Conservation (phyloP, 2,113 vertebrate species). For the Coptodon bakossiorum region DNA sequence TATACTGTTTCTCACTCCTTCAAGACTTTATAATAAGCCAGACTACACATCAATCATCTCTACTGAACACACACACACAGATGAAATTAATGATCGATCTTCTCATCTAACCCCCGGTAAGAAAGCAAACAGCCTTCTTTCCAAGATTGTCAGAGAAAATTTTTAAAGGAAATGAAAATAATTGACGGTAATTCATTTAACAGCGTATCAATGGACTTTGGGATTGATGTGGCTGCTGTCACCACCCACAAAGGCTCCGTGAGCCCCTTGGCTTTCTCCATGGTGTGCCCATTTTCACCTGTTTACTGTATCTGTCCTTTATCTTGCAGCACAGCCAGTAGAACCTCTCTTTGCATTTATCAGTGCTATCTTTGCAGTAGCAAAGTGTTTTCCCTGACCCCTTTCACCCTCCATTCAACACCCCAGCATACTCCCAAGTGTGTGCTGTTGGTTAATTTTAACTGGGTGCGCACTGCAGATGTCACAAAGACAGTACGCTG, state of each 20-base stretch:
- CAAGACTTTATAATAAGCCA: not conserved
- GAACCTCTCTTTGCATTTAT: not conserved
- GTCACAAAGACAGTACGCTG: not conserved
- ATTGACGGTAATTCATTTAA: conserved; percentile 18
- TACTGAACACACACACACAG: not conserved
- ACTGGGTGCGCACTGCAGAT: not conserved
- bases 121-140: conserved; percentile 12
- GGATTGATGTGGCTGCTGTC: not conserved
- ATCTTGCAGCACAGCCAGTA: not conserved
- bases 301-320: not conserved
- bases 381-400: not conserved
- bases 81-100: conserved; percentile 40
- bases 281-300: not conserved
- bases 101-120: conserved; percentile 7
- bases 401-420: not conserved
- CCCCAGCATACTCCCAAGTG: not conserved
- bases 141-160: conserved; percentile 6
- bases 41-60: conserved; percentile 32
- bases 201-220: not conserved
- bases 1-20: not conserved
- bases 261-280: not conserved
- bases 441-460: not conserved
- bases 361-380: not conserved
- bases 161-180: conserved; percentile 34
- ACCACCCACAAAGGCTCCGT: not conserved